A percentile compares a stretch with the other conserved stretches of the same genome.
Evolutionary conservation across 2,113 vertebrate genomes (phyloP).

Genomic region (Cathartes aura): DNA sequence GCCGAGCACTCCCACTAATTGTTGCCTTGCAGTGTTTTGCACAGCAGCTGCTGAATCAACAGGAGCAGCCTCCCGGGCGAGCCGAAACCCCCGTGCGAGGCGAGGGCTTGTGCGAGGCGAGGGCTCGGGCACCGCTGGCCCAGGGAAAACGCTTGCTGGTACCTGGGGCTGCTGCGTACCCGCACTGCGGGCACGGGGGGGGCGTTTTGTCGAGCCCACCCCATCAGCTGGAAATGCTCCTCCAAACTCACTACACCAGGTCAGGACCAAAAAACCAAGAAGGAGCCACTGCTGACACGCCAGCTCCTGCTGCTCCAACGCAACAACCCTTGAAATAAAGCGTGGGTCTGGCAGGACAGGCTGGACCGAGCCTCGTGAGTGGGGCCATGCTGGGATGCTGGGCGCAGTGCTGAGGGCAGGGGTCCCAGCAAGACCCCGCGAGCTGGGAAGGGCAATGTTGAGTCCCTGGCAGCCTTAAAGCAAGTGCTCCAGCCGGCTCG

Average conservation of each 20-base stretch:
- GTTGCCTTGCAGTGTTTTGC: neutral
- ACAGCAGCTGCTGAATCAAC: neutral
- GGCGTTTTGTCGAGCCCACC: neutral
- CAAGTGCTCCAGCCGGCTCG: neutral
- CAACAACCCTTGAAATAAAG: neutral
- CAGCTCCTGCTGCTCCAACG: neutral
- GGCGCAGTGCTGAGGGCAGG: neutral
- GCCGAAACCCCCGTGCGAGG: fast-evolving
- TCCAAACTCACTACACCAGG: neutral
- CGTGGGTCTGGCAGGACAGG: neutral
- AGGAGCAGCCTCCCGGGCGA: neutral
- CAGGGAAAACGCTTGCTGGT: fast-evolving
- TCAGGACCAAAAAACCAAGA: neutral
- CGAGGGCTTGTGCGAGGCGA: fast-evolving
- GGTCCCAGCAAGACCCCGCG: neutral
- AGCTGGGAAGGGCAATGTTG: neutral
- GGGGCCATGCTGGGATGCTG: neutral
- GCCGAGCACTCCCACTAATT: conserved; percentile 7
- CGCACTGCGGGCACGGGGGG: fast-evolving
- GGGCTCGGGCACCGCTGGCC: neutral
- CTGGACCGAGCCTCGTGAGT: fast-evolving
- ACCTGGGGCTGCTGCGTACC: neutral
- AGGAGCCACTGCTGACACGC: neutral
- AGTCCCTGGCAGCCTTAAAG: neutral
- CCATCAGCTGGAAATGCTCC: neutral